phyloP scores from a whole-genome alignment of 2,888 invertebrate species.

The Smittia sp. region DNA sequence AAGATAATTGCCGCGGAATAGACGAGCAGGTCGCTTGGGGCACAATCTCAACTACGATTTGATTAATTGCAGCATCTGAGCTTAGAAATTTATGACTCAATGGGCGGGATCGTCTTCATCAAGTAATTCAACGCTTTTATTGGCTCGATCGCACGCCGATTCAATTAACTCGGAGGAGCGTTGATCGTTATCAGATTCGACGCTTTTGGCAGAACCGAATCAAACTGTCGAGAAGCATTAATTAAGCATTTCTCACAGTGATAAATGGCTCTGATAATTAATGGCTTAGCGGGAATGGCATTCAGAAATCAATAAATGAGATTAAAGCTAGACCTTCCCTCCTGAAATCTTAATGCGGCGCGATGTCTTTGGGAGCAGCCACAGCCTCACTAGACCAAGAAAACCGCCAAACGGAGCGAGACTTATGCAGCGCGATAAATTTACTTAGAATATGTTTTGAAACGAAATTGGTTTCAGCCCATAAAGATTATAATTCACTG shows the following conservation, averaged over 20 bases:
- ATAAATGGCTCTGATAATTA: conserved; percentile 18
- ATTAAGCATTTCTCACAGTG: conserved; percentile 9
- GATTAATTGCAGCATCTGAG: background rate
- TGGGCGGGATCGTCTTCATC: background rate
- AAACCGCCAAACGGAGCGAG: background rate
- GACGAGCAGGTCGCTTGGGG: background rate
- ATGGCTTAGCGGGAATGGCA: background rate
- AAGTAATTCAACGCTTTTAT: background rate
- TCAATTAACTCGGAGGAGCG: conserved; percentile 5
- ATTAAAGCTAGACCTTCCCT: conserved; percentile 9
- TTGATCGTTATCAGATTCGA: background rate
- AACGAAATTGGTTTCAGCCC: conserved; percentile 1
- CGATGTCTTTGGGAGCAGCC: conserved; percentile 16
- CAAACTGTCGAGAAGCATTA: background rate
- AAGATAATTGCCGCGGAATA: background rate
- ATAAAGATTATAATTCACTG: background rate
- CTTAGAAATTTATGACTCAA: background rate
- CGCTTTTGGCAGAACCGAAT: background rate
- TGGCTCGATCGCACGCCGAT: background rate
- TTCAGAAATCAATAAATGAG: conserved; percentile 17
- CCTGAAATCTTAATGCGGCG: background rate
- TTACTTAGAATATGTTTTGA: conserved; percentile 6
- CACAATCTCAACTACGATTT: background rate
- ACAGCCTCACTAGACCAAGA: background rate
- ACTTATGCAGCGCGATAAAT: conserved; percentile 12